Evolutionary conservation across 1,140 invertebrate species (phyloP), one percentile per base, ranked within the genome.

Genomic region (Medauroidea extradentata): DNA sequence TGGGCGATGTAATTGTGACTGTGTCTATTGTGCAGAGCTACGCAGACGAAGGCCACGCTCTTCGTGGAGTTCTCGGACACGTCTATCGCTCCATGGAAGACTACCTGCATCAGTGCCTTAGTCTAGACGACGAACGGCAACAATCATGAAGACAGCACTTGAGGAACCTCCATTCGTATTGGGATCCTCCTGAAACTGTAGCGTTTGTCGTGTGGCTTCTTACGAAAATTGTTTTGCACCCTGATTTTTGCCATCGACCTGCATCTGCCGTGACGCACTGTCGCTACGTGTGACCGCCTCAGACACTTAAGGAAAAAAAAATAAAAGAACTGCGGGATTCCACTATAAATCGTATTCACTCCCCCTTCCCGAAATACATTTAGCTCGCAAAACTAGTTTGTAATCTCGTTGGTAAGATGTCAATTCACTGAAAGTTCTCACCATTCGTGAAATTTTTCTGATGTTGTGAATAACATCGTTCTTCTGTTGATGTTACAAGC

Each of bases 1-100:
- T 34, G 29, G 29, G 29, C n/a, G n/a, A n/a, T 34, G 29, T 11
- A 11, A 34, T 11, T 34, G 29, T 34, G 29, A 34, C 29, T 34
- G 29, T 34, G 29, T 49, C 42, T 60, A 42, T 59, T 58, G 78
- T 79, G 39, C 75, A 92, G 89, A 88, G 85, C 65, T 92, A 92
- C 71, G 88, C 88, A 57, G 86, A 92, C 71, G 88, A 92, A 79
- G 89, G 87, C 63, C 89, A 91, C 70, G 81, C 85, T 61, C 74
- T 92, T 53, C 76, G 78, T 59, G 88, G 88, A 48, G 89, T 91
- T 49, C 79, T 89, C 63, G 87, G 89, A 73, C 89, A 92, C 77
- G 86, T 88, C 59, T 92, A 91, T 75, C 81, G 84, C 63, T 90
- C 89, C 59, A 91, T 91, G 88, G 89, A 92, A 78, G 86, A 90